phyloP scores from a whole-genome alignment of 1,140 invertebrate species.

The Heterodera carotae region DNA sequence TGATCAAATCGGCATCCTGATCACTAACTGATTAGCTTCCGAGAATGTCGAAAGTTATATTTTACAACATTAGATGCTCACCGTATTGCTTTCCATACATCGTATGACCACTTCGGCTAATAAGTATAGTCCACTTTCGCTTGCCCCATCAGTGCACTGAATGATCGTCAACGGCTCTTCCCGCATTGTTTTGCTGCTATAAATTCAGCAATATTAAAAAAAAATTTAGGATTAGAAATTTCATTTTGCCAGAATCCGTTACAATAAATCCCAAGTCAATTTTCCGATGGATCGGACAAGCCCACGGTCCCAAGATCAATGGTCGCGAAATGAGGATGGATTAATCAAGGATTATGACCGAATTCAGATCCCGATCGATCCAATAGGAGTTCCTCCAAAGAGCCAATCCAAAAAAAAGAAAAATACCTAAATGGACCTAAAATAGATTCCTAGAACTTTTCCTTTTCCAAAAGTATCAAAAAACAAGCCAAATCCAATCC shows the following conservation, averaged over 20 bases:
- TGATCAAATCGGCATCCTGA: background rate
- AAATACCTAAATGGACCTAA: background rate
- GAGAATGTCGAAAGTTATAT: no score
- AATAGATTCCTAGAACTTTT: background rate
- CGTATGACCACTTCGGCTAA: conserved; percentile 49
- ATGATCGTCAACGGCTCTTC: conserved; percentile 40
- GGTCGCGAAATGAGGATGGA: no score
- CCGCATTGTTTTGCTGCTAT: conserved; percentile 14
- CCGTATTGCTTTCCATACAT: conserved; percentile 52
- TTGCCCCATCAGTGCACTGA: conserved; percentile 49
- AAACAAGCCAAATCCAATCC: no score
- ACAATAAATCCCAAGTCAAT: no score
- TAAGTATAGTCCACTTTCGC: conserved; percentile 45
- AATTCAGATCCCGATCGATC: no score
- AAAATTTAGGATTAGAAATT: background rate
- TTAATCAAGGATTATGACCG: no score
- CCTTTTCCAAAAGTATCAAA: no score
- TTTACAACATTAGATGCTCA: conserved; percentile 15
- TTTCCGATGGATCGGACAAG: no score
- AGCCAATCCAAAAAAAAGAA: no score
- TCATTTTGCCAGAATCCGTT: background rate
- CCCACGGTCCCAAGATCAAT: no score
- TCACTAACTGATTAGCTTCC: background rate
- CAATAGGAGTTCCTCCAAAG: no score
- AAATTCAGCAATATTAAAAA: conserved; percentile 11